These are phyloP conservation scores for Rhombomys opimus DNA, from an alignment of 2,113 vertebrate genomes.

Conservation along the genomic window DNA sequence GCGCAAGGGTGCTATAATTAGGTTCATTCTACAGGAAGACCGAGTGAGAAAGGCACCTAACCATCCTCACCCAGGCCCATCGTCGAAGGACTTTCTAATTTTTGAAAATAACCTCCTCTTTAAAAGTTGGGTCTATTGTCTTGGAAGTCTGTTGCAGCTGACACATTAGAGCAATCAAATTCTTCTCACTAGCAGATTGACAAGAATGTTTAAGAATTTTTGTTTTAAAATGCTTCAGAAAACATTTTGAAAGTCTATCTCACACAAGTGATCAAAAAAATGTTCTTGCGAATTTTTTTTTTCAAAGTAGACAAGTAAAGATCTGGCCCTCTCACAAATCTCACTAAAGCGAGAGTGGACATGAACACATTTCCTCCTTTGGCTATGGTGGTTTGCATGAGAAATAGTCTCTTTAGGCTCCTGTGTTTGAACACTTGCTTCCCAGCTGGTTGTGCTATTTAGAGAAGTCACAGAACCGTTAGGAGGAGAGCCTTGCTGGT, in stretches of 20 bases:
- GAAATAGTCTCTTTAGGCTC: neutral
- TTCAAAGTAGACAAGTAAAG: constrained; percentile 64
- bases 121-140: constrained; percentile 58
- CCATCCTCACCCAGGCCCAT: neutral
- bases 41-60: constrained; percentile 49
- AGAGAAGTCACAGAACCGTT: neutral
- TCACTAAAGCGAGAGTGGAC: constrained; percentile 45
- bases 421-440: neutral
- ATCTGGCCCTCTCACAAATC: constrained; percentile 53
- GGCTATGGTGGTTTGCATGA: neutral
- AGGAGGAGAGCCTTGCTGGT: neutral
- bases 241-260: constrained; percentile 72
- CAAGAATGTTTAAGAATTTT: constrained; percentile 71
- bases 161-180: constrained; percentile 71
- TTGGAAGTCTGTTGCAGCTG: constrained; percentile 73
- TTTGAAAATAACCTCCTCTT: constrained; percentile 67
- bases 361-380: neutral
- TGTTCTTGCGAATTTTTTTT: constrained; percentile 63
- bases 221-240: constrained; percentile 62
- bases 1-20: neutral
- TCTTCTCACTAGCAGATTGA: constrained; percentile 69
- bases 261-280: constrained; percentile 71
- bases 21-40: neutral
- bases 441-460: neutral
- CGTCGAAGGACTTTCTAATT: constrained; percentile 69